Evolutionary conservation across 2,113 vertebrate species (phyloP), one percentile per base, ranked within the genome.

Genomic region (Bostrychus sinensis): DNA sequence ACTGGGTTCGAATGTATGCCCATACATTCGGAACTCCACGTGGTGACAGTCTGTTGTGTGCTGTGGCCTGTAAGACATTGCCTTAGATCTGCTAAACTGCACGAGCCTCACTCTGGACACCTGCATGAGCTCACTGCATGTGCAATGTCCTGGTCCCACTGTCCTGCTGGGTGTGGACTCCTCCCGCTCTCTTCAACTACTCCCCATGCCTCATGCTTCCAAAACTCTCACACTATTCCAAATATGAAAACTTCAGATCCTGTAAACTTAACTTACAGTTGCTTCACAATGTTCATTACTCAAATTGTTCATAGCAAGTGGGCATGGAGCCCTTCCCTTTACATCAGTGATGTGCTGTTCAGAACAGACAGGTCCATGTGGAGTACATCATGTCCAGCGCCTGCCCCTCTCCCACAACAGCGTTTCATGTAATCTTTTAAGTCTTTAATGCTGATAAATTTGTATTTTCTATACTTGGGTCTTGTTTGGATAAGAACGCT

Each of bases 1-100:
- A 91, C 84, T 53, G 83, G 83, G 80, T 85, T 84, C 56, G 76
- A 78, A 82, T 86, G 87, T 81, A 81, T 84, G 78, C 1, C 2
- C 66, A 87, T 84, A 81, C 88, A 83, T 89, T 78, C 83, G 77
- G 38, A 89, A 86, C 37, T 77, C 55, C 50, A 62, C 66, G 56
- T 70, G 62, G 46, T 7, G 65, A 37, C 16, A 17, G 61, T 16
- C 20, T 62, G 50, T 72, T 32, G 25, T 39, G 51, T 23, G 23
- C 19, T 58, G 41, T 70, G 42, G 42, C 42, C 42, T 20, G 20
- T 25, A 25, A 48, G 11, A 14, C 13, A 22, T 34, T 34, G 7
- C n/a, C n/a, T n/a, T n/a, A n/a, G n/a, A 2, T 25, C 20, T 48
- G 45, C 45, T 25, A 4, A 14, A 16, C 45, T 25, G 45, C 22